A percentile compares a stretch with the other conserved stretches of the same genome.
These are phyloP conservation scores for Drosophila prosaltans DNA, from an alignment of 1,140 invertebrate genomes.

Conservation along the genomic window DNA sequence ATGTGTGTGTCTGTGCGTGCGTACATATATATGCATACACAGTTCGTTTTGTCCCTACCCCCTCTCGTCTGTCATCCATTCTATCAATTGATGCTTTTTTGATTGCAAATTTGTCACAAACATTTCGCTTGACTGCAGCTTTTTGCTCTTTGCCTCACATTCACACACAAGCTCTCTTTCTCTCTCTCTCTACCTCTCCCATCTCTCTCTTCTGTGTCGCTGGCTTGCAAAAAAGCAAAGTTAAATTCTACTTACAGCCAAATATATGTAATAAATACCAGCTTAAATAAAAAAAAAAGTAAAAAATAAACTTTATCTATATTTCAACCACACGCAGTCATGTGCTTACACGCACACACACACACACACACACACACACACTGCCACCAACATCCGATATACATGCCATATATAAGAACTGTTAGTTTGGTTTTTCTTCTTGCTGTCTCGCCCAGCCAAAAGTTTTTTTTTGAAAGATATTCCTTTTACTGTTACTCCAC, in stretches of 20 bases:
- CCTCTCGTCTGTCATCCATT: conserved; percentile 13
- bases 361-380: conserved; percentile 26
- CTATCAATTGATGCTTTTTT: conserved; percentile 78
- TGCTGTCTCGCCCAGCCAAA: conserved; percentile 65
- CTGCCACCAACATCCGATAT: conserved; percentile 25
- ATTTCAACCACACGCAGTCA: conserved; percentile 80
- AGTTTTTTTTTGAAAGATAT: conserved; percentile 76
- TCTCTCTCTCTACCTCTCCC: background rate
- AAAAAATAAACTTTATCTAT: conserved; percentile 67
- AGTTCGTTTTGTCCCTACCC: background rate
- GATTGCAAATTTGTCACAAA: conserved; percentile 79
- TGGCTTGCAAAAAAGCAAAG: conserved; percentile 66
- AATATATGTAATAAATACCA: conserved; percentile 82
- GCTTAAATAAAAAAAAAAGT: conserved; percentile 61
- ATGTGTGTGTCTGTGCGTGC: conserved; percentile 10
- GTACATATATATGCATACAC: background rate
- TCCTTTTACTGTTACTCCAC: conserved; percentile 17
- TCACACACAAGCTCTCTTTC: background rate
- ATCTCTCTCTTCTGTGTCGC: conserved; percentile 61
- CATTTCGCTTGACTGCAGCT: conserved; percentile 56
- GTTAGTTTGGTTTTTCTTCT: conserved; percentile 41
- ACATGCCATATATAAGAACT: conserved; percentile 48
- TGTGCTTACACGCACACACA: conserved; percentile 47
- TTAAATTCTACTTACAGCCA: conserved; percentile 81
- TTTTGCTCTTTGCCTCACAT: conserved; percentile 5